Base-by-base conservation (phyloP, 2,113 vertebrate species). In the Pachyramphus minor region DNA sequence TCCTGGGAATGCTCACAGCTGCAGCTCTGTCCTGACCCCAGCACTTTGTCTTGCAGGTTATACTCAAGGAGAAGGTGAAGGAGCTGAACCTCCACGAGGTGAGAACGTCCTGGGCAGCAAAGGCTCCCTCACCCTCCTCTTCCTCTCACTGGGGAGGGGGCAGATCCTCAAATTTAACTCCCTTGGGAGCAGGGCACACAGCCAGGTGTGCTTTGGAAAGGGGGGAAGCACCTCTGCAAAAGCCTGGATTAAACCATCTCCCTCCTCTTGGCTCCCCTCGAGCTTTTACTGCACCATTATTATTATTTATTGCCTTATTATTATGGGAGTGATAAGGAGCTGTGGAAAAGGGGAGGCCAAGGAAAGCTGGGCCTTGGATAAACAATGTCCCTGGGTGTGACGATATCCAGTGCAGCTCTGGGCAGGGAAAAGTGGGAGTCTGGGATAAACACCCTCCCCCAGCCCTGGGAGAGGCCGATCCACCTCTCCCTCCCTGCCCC, bases 31-130 rank as follows among this genome's bases (percentile, higher is more conserved):
- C 45, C 64, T 91, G n/a, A 91, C 47, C 22, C 25, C 8, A 0
- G 22, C 0, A 8, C 94, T 97, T 85, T 97, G 47, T 88, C 89
- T 97, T 97, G n/a, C 96, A 99, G 99, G 99, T 99, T 84, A 99
- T 99, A 97, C 98, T 99, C 96, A 99, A 99, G 98, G 99, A 99
- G 97, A 99, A 99, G 96, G 99, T 99, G 95, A 99, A 99, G 98
- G 99, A 99, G 95, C 97, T 99, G 97, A 99, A 99, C 96, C 98
- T 99, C 62, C 99, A 99, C 84, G 99, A 99, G 99, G 99, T 99
- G 98, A 98, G 99, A 78, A 72, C 2, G 0, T 67, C 31, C 47
- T 66, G 47, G 67, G 14, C 17, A 5, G 10, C 47, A 49, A 59
- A 87, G 17, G 4, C 27, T 75, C 12, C 81, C 28, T 74, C 49